These are phyloP conservation scores for Rhynchomys soricoides DNA, from an alignment of 2,113 vertebrate species.

Conservation along the genomic window DNA sequence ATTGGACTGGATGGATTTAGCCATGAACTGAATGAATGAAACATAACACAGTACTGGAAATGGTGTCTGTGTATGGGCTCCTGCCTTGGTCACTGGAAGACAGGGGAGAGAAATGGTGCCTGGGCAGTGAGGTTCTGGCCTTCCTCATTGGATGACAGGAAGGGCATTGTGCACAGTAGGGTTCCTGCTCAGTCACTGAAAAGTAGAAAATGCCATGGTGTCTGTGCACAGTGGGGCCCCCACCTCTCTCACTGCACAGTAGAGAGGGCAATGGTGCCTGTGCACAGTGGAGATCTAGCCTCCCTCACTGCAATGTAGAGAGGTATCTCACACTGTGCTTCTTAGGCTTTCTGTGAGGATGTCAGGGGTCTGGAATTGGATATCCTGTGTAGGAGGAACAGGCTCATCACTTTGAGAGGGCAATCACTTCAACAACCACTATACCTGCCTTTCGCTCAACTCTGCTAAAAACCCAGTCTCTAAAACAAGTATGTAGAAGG, in stretches of 20 bases:
- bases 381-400: slow-evolving; percentile 23
- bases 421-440: background rate
- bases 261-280: slow-evolving; percentile 9
- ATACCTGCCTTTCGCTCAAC: slow-evolving; percentile 34
- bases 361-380: background rate
- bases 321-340: background rate
- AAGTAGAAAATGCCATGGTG: slow-evolving; percentile 19
- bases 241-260: background rate
- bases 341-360: background rate
- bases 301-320: background rate
- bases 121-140: background rate
- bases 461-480: slow-evolving; percentile 32
- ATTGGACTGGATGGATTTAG: slow-evolving; percentile 61
- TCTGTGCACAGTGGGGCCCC: background rate
- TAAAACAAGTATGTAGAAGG: slow-evolving; percentile 47
- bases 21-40: slow-evolving; percentile 72
- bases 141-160: background rate
- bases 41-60: slow-evolving; percentile 66
- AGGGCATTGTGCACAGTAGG: background rate
- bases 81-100: background rate
- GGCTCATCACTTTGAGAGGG: slow-evolving; percentile 1
- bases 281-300: background rate
- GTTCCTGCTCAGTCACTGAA: background rate
- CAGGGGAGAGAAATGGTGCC: slow-evolving; percentile 11
- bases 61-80: slow-evolving; percentile 65